Evolutionary conservation across 2,888 invertebrate species (phyloP).

Genomic region (Nemotelus nigrinus): DNA sequence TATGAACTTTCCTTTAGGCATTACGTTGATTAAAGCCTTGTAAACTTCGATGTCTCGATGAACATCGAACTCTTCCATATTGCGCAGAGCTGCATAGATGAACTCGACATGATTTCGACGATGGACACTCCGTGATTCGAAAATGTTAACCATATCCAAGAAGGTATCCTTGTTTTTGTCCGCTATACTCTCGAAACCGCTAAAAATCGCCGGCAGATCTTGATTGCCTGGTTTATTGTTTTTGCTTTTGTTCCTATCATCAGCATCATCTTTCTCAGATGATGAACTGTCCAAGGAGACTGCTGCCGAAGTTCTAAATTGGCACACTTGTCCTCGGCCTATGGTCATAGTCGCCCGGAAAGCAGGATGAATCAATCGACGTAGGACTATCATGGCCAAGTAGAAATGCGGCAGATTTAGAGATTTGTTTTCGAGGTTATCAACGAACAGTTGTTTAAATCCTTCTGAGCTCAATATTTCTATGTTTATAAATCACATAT

Average conservation of each 20-base stretch:
- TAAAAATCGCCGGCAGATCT: slow-evolving; percentile 27
- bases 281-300: neutral
- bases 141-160: slow-evolving; percentile 78
- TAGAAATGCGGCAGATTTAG: neutral
- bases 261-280: neutral
- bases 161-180: slow-evolving; percentile 74
- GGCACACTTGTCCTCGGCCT: neutral
- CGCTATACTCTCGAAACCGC: slow-evolving; percentile 46
- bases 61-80: slow-evolving; percentile 91
- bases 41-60: slow-evolving; percentile 87
- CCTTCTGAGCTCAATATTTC: neutral
- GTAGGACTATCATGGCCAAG: slow-evolving; percentile 3
- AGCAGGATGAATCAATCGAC: neutral
- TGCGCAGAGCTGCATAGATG: slow-evolving; percentile 86
- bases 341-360: neutral
- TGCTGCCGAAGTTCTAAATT: neutral
- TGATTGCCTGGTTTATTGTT: neutral
- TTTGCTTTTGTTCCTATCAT: neutral
- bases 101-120: slow-evolving; percentile 93
- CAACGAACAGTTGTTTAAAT: neutral
- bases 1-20: slow-evolving; percentile 90
- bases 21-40: slow-evolving; percentile 82
- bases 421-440: neutral
- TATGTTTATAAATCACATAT: neutral
- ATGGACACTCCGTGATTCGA: slow-evolving; percentile 73